phyloP scores from a whole-genome alignment of 2,888 invertebrate genomes.

The Macrophya annulata region DNA sequence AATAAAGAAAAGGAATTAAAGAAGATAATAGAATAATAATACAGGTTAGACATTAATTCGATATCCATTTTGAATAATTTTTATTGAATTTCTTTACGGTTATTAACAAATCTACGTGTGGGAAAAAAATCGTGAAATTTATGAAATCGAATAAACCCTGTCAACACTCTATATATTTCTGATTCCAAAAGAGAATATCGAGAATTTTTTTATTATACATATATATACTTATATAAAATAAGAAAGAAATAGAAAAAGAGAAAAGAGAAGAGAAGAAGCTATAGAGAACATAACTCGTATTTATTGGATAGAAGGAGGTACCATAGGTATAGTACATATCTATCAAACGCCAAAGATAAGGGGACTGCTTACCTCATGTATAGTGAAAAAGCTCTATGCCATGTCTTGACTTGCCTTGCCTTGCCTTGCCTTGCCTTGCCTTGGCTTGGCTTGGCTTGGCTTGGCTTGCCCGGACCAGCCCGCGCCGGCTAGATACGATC shows the following conservation, averaged over 20 bases:
- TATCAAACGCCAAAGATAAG: conserved; percentile 46
- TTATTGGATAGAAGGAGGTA: conserved; percentile 41
- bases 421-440: no score
- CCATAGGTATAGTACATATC: conserved; percentile 6
- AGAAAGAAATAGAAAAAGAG: conserved; percentile 41
- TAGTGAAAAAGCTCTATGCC: conserved; percentile 19
- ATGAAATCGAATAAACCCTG: not conserved
- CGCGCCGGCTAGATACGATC: conserved; percentile 41
- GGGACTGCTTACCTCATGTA: conserved; percentile 33
- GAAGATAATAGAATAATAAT: no score
- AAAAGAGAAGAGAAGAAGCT: conserved; percentile 20
- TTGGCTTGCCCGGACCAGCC: not conserved
- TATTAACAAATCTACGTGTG: no score
- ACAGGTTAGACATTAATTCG: no score
- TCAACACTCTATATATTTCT: not conserved
- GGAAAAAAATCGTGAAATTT: no score
- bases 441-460: no score
- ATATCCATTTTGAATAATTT: no score
- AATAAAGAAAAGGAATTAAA: no score
- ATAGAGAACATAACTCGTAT: conserved; percentile 48
- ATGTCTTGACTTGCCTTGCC: no score
- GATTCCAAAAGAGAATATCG: not conserved
- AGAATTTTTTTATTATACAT: not conserved
- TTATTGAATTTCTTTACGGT: no score
- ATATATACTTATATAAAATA: not conserved